Evolutionary conservation across 2,888 invertebrate species (phyloP), one percentile per base, ranked within the genome.

Genomic region (Hoplodrina ambigua): DNA sequence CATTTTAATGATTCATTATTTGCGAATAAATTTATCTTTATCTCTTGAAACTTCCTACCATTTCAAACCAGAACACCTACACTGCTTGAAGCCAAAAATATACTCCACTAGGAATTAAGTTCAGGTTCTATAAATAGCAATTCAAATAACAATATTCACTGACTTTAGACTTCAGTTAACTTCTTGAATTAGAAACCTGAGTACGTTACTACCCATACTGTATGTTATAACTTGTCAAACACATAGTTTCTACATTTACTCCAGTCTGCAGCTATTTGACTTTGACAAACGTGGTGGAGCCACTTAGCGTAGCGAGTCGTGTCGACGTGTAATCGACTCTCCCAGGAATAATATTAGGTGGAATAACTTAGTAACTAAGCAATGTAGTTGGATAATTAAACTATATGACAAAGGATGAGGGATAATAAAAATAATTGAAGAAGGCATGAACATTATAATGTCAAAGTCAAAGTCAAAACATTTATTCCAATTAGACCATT

Each of bases 241-340:
- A 69, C 57, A 74, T 25, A 75, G 70, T 74, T 76, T 25, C 77
- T 55, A 76, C 76, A 76, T 74, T 57, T 41, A 57, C 56, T 44
- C 19, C 33, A 58, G 72, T 60, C 62, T 54, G 37, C 25, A 61
- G 15, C 52, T 75, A 64, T 75, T 78, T 77, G 78, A 71, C 72
- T 75, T 77, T 75, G 72, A 77, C 75, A 77, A 75, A 77, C 72
- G 78, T 49, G 49, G 72, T 33, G n/a, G 15, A 56, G 59, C 25
- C 75, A 77, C 75, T 75, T 75, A 64, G 61, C 44, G 56, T 58
- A 53, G 25, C 53, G 41, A 77, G 50, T 77, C 72, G 63, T 71
- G 74, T 56, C 70, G 61, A 58, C 77, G 37, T 59, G 62, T 76
- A 69, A 76, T 76, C 70, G 76, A 71, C 78, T 63, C 75, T 56